Base-by-base conservation (phyloP, 1,140 invertebrate species). In the Drosophila kohkoa region DNA sequence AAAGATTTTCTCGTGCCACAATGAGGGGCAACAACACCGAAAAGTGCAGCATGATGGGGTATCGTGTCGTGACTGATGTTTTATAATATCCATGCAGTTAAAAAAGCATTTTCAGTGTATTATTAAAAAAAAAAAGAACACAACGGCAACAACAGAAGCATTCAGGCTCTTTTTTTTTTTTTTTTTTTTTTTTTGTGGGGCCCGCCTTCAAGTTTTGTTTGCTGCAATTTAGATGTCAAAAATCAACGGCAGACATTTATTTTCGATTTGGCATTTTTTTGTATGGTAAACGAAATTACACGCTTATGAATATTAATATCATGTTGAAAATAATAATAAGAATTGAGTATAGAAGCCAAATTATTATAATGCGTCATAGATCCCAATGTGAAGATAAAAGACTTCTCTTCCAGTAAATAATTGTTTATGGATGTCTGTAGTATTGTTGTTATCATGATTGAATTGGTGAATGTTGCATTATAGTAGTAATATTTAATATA, bases 71-170 rank as follows among this genome's bases (percentile, higher is more conserved):
- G 88, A 90, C 88, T 90, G 83, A 91, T 91, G 88, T 81, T 82
- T 91, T 91, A 91, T 91, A 91, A 88, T 90, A 91, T 90, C 55
- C 75, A 79, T 87, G 81, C 87, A 76, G 73, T 86, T 86, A 82
- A 86, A 87, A 86, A 79, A 86, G 41, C 76, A 88, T 88, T 88
- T 90, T 46, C 83, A 75, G 82, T 80, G 63, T 88, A 66, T 79
- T 81, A 75, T 90, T 88, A 88, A 86, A 74, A 59, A 55, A 74
- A 59, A 55, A 49, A 32, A 8, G 11, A 60, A 38, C 72, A 52
- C 28, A 63, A 15, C 15, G 15, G 15, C 15, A 15, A 63, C 32
- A 51, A 57, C 46, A 59, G 52, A 32, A 25, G 8, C 52, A 41
- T 52, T 1, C 16, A 5, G 8, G 52, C 59, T 63, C 20, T 67